Evolutionary conservation across 2,797 vertebrate genomes (phyloP).

Genomic region (Aratinga solstitialis): DNA sequence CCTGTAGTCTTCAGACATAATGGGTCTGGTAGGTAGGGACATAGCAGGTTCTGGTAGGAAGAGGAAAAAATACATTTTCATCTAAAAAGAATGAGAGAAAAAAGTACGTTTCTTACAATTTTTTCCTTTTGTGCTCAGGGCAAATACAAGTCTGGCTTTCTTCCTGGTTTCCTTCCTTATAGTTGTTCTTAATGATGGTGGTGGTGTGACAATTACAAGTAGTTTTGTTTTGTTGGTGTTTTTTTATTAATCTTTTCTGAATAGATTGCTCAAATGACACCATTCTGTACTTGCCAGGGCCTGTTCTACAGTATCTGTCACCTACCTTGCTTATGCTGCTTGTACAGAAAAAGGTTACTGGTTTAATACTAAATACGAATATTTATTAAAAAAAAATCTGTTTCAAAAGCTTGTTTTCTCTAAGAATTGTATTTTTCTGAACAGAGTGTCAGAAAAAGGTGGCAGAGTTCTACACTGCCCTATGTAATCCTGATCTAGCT

Average conservation of each 20-base stretch:
- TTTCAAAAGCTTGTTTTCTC: background rate
- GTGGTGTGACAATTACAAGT: background rate
- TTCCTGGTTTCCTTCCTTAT: conserved; percentile 13
- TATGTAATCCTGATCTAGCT: conserved; percentile 16
- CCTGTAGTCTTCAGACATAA: background rate
- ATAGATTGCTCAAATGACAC: background rate
- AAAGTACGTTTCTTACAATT: background rate
- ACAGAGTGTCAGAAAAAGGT: background rate
- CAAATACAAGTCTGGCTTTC: conserved; percentile 18
- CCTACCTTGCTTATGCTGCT: background rate
- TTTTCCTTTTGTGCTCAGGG: background rate
- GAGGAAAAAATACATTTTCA: background rate
- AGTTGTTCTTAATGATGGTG: conserved; percentile 13
- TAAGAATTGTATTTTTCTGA: background rate
- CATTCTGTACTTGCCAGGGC: background rate
- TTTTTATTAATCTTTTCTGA: background rate
- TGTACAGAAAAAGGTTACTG: background rate
- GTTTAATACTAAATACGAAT: background rate
- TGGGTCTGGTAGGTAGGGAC: background rate
- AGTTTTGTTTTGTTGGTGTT: background rate
- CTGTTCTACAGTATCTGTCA: background rate
- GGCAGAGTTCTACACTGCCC: background rate
- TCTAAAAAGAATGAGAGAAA: background rate
- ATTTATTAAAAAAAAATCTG: background rate
- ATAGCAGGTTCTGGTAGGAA: background rate